phyloP scores from a whole-genome alignment of 2,113 vertebrate genomes.

The Kobus ellipsiprymnus region DNA sequence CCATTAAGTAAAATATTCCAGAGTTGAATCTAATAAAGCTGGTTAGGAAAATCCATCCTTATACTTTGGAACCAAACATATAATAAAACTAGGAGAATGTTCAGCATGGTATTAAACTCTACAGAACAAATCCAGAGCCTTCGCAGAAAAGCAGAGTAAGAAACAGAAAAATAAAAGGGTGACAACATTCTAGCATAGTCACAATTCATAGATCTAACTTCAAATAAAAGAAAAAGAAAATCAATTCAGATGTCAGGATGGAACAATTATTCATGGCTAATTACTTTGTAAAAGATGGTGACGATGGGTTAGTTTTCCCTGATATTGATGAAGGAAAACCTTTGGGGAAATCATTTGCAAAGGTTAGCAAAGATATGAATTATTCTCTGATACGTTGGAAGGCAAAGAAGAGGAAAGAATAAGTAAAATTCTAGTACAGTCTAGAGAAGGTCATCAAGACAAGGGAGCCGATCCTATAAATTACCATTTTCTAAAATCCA shows the following conservation, averaged over 20 bases:
- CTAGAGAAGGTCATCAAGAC: slow-evolving; percentile 79
- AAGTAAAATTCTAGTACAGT: slow-evolving; percentile 75
- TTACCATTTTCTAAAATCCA: slow-evolving; percentile 76
- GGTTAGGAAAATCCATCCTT: slow-evolving; percentile 78
- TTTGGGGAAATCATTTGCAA: slow-evolving; percentile 84
- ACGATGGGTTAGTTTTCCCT: slow-evolving; percentile 81
- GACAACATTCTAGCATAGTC: slow-evolving; percentile 67
- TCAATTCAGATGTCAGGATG: slow-evolving; percentile 80
- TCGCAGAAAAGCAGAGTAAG: slow-evolving; percentile 72
- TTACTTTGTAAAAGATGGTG: slow-evolving; percentile 83
- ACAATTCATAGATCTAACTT: slow-evolving; percentile 79
- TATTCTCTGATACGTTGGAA: slow-evolving; percentile 78
- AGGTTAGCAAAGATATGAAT: slow-evolving; percentile 85
- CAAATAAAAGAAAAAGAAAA: slow-evolving; percentile 78
- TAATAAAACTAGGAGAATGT: slow-evolving; percentile 73
- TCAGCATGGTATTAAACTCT: slow-evolving; percentile 70
- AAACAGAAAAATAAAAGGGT: slow-evolving; percentile 71
- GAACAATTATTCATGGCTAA: slow-evolving; percentile 83
- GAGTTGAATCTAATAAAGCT: slow-evolving; percentile 80
- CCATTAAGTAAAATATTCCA: slow-evolving; percentile 75
- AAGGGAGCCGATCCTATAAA: slow-evolving; percentile 74
- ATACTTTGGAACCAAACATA: slow-evolving; percentile 72
- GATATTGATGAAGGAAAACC: slow-evolving; percentile 82
- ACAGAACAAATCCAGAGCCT: slow-evolving; percentile 68
- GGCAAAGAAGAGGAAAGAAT: slow-evolving; percentile 75